Evolutionary conservation across 2,113 vertebrate species (phyloP).

Genomic region (Bos javanicus): DNA sequence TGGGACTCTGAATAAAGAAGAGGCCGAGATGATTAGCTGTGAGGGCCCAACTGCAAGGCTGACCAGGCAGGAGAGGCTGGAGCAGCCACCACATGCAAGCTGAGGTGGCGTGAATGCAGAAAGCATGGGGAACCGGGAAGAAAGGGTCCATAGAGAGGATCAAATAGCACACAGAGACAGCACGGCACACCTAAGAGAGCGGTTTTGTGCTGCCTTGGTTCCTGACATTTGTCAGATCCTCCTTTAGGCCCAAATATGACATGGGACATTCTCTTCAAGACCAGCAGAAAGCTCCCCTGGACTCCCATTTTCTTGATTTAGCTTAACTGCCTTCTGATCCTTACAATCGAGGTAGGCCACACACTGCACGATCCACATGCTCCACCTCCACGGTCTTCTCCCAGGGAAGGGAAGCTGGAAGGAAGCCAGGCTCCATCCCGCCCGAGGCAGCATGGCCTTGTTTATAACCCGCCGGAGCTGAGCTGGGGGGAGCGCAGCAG

Average conservation of each 20-base stretch:
- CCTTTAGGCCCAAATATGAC: neutral
- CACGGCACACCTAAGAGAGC: neutral
- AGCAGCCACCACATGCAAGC: neutral
- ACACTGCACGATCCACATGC: neutral
- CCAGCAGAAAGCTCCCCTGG: neutral
- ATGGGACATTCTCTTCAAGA: neutral
- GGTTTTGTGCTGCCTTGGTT: neutral
- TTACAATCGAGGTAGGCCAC: neutral
- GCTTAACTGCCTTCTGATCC: neutral
- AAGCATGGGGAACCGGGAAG: neutral
- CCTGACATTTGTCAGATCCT: neutral
- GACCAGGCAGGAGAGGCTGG: neutral
- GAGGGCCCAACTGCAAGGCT: neutral
- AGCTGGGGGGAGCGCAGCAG: neutral
- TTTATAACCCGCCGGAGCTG: neutral
- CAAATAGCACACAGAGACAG: neutral
- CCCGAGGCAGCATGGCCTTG: neutral
- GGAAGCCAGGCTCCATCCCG: neutral
- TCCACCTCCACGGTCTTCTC: neutral
- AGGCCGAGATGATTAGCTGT: neutral
- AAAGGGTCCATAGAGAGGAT: neutral
- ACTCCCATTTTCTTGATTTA: neutral
- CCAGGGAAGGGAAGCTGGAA: conserved; percentile 10
- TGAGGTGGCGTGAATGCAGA: neutral
- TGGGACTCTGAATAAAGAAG: neutral